These are phyloP conservation scores for Eupsittula cactorum DNA, from an alignment of 2,113 vertebrate genomes.

Conservation along the genomic window DNA sequence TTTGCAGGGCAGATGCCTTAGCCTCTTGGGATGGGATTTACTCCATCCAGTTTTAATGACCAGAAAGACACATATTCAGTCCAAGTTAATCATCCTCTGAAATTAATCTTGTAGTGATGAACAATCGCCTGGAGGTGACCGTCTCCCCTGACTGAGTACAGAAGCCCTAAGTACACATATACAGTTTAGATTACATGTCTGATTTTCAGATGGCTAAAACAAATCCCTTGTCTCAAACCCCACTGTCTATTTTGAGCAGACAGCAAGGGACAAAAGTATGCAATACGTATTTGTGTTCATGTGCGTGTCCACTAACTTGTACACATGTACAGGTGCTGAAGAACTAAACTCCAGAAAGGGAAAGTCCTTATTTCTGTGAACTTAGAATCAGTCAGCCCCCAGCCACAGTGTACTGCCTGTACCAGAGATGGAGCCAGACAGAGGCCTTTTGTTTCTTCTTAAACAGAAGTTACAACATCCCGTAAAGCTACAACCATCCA, in stretches of 20 bases:
- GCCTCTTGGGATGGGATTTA: background rate
- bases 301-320: background rate
- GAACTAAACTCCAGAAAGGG: background rate
- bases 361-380: background rate
- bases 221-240: background rate
- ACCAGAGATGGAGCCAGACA: background rate
- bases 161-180: background rate
- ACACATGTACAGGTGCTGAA: background rate
- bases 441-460: background rate
- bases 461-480: background rate
- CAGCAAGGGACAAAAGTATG: background rate
- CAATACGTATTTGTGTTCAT: background rate
- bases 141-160: fast-evolving
- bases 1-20: background rate
- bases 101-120: background rate
- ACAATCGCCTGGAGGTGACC: background rate
- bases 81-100: background rate
- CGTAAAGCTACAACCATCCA: background rate
- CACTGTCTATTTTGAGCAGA: background rate
- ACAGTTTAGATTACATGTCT: background rate
- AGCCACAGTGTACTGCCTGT: background rate
- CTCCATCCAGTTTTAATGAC: background rate
- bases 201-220: background rate
- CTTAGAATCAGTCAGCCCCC: background rate
- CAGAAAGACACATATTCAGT: background rate